Evolutionary conservation across 2,888 invertebrate species (phyloP), one percentile per base, ranked within the genome.

Genomic region (Nomada goodeniana): DNA sequence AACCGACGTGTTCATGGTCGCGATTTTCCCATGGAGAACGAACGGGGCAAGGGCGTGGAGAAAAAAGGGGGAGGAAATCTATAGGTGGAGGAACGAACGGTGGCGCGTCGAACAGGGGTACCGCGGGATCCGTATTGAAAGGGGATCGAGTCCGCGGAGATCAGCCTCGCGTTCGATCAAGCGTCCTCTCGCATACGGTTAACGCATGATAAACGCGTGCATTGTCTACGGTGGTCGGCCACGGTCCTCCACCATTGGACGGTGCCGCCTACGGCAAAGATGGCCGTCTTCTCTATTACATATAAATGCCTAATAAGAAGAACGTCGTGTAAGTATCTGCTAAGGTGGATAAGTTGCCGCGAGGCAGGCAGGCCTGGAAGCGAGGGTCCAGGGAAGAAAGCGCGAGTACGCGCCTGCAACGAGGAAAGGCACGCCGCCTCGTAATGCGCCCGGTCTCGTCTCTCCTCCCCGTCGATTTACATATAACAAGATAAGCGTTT

Each of bases 401-500:
- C 73, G 72, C 78, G 81, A 75, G 87, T 83, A 87, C 81, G 77
- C 80, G 80, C 61, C 65, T 83, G 85, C 84, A 82, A 83, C 74
- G 80, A 80, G 76, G 44, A 60, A 74, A 74, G 75, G 79, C 65
- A 84, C 80, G 81, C 86, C 87, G 84, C 89, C 81, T 88, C 89
- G 84, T 88, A 89, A 90, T 88, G 84, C 82, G 87, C 80, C 77
- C 64, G 59, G 52, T 65, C 71, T 76, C 36, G 60, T 1, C 50
- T 76, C 72, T 79, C 74, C 73, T 65, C 65, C 80, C 71, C 74
- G 76, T 80, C 85, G 87, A 93, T 93, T 93, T 92, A 91, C 93
- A 93, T 93, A 92, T 92, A 92, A 92, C 92, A 91, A 92, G 92
- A 92, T 92, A 91, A 92, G 86, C 88, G 86, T 89, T 89, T 92